These are phyloP conservation scores for Podocnemis expansa DNA, from an alignment of 2,113 vertebrate genomes.

Conservation along the genomic window DNA sequence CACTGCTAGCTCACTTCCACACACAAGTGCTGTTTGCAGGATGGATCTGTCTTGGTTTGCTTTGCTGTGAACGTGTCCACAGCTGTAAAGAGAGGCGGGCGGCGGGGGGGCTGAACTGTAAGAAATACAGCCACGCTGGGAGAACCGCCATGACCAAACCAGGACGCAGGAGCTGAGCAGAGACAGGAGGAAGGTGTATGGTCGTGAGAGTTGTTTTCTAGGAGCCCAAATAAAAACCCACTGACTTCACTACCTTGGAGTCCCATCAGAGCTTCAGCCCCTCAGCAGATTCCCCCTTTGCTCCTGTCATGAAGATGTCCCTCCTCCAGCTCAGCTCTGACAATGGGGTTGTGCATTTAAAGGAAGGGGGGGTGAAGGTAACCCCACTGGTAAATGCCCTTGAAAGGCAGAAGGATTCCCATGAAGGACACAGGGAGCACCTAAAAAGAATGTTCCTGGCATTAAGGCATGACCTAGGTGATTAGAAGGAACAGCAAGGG, in stretches of 20 bases:
- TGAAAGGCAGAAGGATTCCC: background rate
- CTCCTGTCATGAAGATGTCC: background rate
- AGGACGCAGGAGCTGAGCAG: background rate
- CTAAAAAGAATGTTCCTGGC: background rate
- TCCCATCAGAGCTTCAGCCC: background rate
- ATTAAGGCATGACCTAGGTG: background rate
- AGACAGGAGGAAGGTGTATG: background rate
- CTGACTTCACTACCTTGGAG: background rate
- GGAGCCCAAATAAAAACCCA: background rate
- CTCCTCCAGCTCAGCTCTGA: background rate
- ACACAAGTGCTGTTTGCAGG: background rate
- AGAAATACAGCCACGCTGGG: background rate
- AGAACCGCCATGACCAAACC: background rate
- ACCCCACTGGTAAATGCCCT: background rate
- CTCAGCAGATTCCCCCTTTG: background rate
- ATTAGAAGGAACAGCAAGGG: background rate
- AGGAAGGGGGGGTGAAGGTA: background rate
- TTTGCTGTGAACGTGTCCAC: background rate
- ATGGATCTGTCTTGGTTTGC: background rate
- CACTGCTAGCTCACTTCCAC: background rate
- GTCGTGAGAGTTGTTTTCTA: background rate
- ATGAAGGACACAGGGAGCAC: background rate
- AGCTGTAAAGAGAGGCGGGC: background rate
- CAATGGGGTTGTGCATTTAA: background rate
- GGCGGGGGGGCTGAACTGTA: background rate